Evolutionary conservation across 1,140 invertebrate species (phyloP).

Genomic region (Musca vetustissima): DNA sequence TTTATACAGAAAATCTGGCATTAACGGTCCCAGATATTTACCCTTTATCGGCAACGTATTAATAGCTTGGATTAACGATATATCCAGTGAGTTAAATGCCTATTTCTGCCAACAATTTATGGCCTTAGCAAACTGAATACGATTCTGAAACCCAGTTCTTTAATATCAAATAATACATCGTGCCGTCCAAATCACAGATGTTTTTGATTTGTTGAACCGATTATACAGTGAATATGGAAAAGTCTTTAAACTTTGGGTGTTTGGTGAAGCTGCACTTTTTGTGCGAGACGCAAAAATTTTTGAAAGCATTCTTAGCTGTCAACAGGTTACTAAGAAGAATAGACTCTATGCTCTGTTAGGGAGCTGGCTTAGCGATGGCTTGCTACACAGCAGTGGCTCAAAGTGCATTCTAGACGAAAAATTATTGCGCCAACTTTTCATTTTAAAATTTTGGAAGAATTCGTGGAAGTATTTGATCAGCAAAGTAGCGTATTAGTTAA

Average conservation of each 20-base stretch:
- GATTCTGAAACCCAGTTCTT: too few species aligned
- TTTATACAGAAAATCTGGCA: background rate
- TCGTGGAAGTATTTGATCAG: slow-evolving; percentile 70
- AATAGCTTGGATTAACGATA: background rate
- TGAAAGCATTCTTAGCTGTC: slow-evolving; percentile 14
- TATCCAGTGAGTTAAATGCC: slow-evolving; percentile 1
- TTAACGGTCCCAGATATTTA: background rate
- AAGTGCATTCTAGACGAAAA: slow-evolving; percentile 75
- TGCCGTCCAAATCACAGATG: background rate
- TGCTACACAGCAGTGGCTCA: slow-evolving; percentile 54
- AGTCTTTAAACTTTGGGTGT: background rate
- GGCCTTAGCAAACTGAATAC: too few species aligned
- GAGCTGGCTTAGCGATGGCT: slow-evolving; percentile 46
- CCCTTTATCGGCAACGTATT: slow-evolving; percentile 10
- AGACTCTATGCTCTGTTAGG: slow-evolving; percentile 25
- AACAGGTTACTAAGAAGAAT: slow-evolving; percentile 1
- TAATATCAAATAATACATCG: too few species aligned
- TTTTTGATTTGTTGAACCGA: background rate
- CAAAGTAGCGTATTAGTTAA: slow-evolving; percentile 63
- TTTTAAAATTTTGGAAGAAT: slow-evolving; percentile 79
- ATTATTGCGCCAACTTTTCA: slow-evolving; percentile 83
- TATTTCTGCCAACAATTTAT: too few species aligned
- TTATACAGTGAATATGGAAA: background rate
- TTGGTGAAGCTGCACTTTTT: background rate
- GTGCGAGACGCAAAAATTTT: slow-evolving; percentile 1